Percentiles rank a stretch among this genome's conserved stretches.
phyloP scores from a whole-genome alignment of 2,113 vertebrate genomes.

The Hymenochirus boettgeri region DNA sequence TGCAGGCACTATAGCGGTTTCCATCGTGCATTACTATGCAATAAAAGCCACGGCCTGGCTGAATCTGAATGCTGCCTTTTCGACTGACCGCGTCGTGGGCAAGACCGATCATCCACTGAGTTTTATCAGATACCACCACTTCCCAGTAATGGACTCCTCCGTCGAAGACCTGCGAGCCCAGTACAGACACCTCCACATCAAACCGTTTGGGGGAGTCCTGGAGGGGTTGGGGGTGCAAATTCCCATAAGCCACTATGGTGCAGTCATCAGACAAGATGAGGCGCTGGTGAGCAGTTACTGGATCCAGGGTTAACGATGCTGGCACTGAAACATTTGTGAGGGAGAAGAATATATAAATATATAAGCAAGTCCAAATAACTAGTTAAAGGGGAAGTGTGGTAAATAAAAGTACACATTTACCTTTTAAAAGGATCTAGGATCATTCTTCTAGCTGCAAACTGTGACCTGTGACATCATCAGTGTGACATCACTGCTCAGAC shows the following conservation, averaged over 20 bases:
- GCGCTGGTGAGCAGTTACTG: constrained; percentile 90
- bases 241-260: constrained; percentile 94
- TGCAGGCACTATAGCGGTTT: constrained; percentile 98
- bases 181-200: constrained; percentile 92
- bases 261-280: constrained; percentile 96
- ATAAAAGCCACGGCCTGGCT: constrained; percentile 90
- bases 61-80: constrained; percentile 96
- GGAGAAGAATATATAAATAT: too few relatives aligned
- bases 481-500: too few relatives aligned
- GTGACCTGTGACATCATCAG: too few relatives aligned
- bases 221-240: constrained; percentile 90
- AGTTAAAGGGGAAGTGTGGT: too few relatives aligned
- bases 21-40: constrained; percentile 98
- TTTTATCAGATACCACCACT: constrained; percentile 95
- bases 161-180: constrained; percentile 82
- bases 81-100: constrained; percentile 86
- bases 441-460: too few relatives aligned
- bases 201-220: constrained; percentile 95
- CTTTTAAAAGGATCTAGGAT: too few relatives aligned
- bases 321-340: constrained; percentile 66
- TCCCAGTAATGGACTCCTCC: constrained; percentile 94
- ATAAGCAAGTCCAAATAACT: too few relatives aligned
- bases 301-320: constrained; percentile 85
- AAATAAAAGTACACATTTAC: too few relatives aligned
- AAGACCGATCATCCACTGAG: constrained; percentile 97